Evolutionary conservation across 2,113 vertebrate species (phyloP).

Genomic region (Irena cyanogastra): DNA sequence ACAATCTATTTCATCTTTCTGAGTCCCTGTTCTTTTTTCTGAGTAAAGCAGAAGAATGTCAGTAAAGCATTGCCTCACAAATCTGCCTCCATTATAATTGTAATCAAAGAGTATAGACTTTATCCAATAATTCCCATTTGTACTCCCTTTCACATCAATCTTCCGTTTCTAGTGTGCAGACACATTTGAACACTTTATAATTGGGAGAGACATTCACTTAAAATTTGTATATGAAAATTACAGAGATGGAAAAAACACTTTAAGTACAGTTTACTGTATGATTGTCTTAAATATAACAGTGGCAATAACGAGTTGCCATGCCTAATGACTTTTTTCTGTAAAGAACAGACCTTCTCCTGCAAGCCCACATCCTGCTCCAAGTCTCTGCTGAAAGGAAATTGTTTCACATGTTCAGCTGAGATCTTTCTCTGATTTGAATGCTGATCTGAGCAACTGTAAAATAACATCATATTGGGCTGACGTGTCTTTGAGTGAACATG

Average conservation of each 20-base stretch:
- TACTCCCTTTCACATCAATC: background rate
- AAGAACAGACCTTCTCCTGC: background rate
- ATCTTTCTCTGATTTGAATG: background rate
- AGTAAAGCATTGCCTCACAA: background rate
- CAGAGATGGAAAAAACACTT: background rate
- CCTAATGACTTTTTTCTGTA: background rate
- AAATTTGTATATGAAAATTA: conserved; percentile 6
- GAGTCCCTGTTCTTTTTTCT: background rate
- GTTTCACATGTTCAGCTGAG: background rate
- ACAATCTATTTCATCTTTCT: background rate
- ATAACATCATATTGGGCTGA: background rate
- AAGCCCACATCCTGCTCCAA: background rate
- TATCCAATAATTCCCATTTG: background rate
- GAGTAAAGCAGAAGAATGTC: too few relatives aligned
- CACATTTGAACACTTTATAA: background rate
- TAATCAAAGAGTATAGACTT: background rate
- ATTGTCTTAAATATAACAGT: background rate
- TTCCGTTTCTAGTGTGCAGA: background rate
- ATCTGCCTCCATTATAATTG: background rate
- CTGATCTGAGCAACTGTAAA: background rate
- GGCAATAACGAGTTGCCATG: background rate
- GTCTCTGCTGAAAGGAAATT: background rate
- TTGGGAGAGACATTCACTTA: background rate
- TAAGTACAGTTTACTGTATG: background rate
- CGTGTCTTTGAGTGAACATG: background rate